Evolutionary conservation across 2,113 vertebrate genomes (phyloP), one percentile per base, ranked within the genome.

Genomic region (Sphyrna mokarran): DNA sequence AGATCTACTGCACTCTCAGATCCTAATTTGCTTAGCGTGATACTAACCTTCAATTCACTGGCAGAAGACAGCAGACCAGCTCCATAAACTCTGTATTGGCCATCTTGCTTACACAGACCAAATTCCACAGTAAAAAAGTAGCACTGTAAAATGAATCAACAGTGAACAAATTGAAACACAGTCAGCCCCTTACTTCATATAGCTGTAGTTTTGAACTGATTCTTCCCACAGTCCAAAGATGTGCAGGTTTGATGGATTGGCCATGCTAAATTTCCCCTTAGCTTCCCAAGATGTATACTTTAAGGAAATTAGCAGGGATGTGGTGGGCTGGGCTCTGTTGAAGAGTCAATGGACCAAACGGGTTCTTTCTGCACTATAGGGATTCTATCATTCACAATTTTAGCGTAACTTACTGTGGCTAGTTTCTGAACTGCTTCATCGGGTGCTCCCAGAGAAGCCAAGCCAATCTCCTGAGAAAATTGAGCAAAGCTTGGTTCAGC

Each of bases 91-190:
- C 98, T 97, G 69, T 99, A 97, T 96, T 98, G 97, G 22, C 99
- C 99, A 85, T 99, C 99, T 96, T 99, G 99, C 97, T 99, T 99
- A 97, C 99, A 99, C 96, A 99, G 97, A 87, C 99, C 99, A 96
- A 99, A 99, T 97, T 99, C 99, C 97, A 99, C 98, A 0, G 99
- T 99, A 96, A 99, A 99, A 97, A 99, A 99, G 96, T 99, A 99
- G 96, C 99, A 99, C 99, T 99, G 97, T 20, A 97, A 97, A 91
- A 97, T 72, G 96, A 95, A 94, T 96, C 76, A 95, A 9, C 37
- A 72, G 22, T 70, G 66, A 48, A 70, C 18, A 72, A 18, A 72
- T 48, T 33, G 33, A 91, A 63, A n/a, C 33, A n/a, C 89, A 91
- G 22, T 37, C n/a, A 91, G 29, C 23, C 9, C 11, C 48, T 13